Evolutionary conservation across 2,797 vertebrate species (phyloP).

Genomic region (Parauchenoglanis ngamensis): DNA sequence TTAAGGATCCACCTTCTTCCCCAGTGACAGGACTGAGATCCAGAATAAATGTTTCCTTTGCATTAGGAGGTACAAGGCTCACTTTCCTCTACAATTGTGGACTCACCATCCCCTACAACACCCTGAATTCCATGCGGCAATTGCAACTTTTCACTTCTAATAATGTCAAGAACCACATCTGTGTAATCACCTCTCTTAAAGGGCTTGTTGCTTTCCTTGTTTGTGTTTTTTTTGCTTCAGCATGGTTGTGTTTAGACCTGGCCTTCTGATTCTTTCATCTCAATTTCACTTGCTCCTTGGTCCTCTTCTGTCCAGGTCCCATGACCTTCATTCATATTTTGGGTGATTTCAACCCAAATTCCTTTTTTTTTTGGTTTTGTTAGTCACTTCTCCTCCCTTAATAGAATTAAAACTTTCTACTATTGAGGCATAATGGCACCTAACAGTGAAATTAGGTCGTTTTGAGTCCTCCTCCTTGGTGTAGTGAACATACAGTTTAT

Average conservation of each 20-base stretch:
- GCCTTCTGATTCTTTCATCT: constrained; percentile 18
- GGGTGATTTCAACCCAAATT: constrained; percentile 3
- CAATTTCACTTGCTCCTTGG: constrained; percentile 18
- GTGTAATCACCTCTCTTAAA: constrained; percentile 15
- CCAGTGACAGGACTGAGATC: constrained; percentile 25
- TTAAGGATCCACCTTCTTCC: constrained; percentile 20
- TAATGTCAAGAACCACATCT: neutral
- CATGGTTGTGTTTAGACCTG: neutral
- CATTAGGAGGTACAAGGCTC: constrained; percentile 19
- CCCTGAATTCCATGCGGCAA: constrained; percentile 1
- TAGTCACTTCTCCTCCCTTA: no score
- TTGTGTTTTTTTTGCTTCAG: neutral
- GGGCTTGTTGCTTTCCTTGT: neutral
- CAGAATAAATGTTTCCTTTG: constrained; percentile 32
- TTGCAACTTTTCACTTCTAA: neutral
- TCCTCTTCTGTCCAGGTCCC: constrained; percentile 26
- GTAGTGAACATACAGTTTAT: no score
- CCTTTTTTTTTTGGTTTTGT: neutral
- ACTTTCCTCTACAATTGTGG: constrained; percentile 12
- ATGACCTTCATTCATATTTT: constrained; percentile 5
- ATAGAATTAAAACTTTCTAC: no score
- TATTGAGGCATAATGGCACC: no score
- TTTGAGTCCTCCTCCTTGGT: no score
- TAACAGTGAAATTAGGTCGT: no score
- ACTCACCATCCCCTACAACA: constrained; percentile 16